Evolutionary conservation across 2,797 vertebrate species (phyloP).

Genomic region (Sebastolobus alascanus): DNA sequence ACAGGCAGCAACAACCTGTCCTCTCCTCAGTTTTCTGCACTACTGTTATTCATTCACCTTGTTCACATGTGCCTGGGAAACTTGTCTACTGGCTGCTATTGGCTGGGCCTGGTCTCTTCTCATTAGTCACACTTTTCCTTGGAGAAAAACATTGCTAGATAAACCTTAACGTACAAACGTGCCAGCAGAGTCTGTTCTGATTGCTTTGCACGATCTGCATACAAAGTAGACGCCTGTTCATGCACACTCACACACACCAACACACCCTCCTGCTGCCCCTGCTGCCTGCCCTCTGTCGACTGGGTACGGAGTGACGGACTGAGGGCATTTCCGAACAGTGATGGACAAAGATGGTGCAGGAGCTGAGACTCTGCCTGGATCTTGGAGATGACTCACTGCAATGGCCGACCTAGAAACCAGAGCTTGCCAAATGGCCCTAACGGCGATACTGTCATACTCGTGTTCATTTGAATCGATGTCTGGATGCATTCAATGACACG

Average conservation of each 20-base stretch:
- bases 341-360: neutral
- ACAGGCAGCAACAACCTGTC: neutral
- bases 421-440: neutral
- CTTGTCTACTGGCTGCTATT: neutral
- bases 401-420: constrained; percentile 40
- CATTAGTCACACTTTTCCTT: neutral
- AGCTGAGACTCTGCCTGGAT: constrained; percentile 13
- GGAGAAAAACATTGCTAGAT: neutral
- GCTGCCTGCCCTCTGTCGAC: constrained; percentile 28
- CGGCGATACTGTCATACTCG: neutral
- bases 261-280: neutral
- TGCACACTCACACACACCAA: neutral
- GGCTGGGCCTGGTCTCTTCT: neutral
- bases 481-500: neutral
- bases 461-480: constrained; percentile 14
- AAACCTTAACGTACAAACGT: neutral
- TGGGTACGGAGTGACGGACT: neutral
- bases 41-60: neutral
- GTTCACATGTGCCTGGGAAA: neutral
- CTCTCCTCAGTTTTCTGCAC: neutral
- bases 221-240: constrained; percentile 6
- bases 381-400: constrained; percentile 40
- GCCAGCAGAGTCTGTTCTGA: neutral
- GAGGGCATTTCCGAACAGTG: neutral
- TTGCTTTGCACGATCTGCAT: neutral